A percentile compares a stretch with the other conserved stretches of the same genome.
phyloP scores from a whole-genome alignment of 1,140 invertebrate genomes.

The Hylyphantes graminicola region DNA sequence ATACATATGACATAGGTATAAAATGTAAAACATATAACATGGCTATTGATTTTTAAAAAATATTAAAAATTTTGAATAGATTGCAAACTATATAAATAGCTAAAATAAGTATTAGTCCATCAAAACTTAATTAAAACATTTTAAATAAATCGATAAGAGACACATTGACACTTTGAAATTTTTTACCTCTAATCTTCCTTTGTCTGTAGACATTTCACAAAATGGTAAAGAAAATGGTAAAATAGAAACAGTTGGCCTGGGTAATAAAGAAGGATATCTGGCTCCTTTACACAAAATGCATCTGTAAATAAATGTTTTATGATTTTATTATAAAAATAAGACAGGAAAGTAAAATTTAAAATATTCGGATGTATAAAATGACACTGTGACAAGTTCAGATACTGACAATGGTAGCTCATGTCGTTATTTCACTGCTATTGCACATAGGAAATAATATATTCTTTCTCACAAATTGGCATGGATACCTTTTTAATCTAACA shows the following conservation, averaged over 20 bases:
- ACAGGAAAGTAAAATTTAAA: neutral
- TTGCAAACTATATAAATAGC: too few species aligned
- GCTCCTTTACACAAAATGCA: slow-evolving; percentile 89
- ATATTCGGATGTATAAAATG: neutral
- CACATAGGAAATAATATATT: neutral
- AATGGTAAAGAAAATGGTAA: slow-evolving; percentile 77
- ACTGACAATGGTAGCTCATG: too few species aligned
- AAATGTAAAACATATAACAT: too few species aligned
- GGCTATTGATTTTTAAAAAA: too few species aligned
- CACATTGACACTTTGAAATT: too few species aligned
- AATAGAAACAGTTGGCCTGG: slow-evolving; percentile 83
- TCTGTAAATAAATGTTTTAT: slow-evolving; percentile 64
- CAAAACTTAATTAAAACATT: too few species aligned
- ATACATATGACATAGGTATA: too few species aligned
- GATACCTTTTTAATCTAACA: neutral
- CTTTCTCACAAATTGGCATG: neutral
- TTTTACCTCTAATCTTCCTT: slow-evolving; percentile 81
- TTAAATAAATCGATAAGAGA: too few species aligned
- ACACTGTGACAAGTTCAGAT: neutral
- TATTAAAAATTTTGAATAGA: too few species aligned
- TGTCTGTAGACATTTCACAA: slow-evolving; percentile 84
- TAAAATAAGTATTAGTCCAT: too few species aligned
- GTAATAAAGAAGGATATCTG: slow-evolving; percentile 85
- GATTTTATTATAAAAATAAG: neutral
- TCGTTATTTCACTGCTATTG: neutral